Base-by-base conservation (phyloP, 2,888 invertebrate species). In the Cenopis cana region DNA sequence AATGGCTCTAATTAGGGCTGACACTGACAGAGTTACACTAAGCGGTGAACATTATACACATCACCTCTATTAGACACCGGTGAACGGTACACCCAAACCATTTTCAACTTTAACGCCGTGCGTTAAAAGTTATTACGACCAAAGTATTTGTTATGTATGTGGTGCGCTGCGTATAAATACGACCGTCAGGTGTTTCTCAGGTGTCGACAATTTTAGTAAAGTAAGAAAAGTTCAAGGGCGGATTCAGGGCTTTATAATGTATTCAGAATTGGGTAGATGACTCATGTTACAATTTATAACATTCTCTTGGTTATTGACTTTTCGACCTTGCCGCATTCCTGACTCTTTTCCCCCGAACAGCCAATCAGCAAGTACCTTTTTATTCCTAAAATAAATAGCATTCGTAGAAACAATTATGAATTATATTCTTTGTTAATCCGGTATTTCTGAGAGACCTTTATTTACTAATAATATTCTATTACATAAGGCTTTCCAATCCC, bases 1-100 rank as follows among this genome's bases (percentile, higher is more conserved):
- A 92, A 92, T 91, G 85, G 90, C 85, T 85, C 87, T 92, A 92
- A 92, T 92, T 91, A 91, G 85, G 78, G 78, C 89, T 90, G 91
- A 90, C 90, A 89, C 86, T 89, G 88, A 89, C 90, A 88, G 89
- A 87, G 88, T 89, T 86, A 89, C 88, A 85, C 87, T 88, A 88
- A 89, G 85, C 88, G 86, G 75, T 69, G 76, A 75, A 76, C 78
- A 76, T 80, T 80, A 78, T 77, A 77, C 67, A 71, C 61, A 49
- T 60, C 71, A 71, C 38, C 24, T 66, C 38, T 10, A 71, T 55
- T 55, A 46, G 60, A 56, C 66, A 61, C 24, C 20, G 12, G 18
- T 6, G 18, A 55, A 29, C 56, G 24, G 1, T 6, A 38, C 17
- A 17, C 29, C 18, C 24, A n/a, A 24, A 41, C 66, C 17, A 61